Evolutionary conservation across 2,113 vertebrate species (phyloP).

Genomic region (Paradisaea rubra): DNA sequence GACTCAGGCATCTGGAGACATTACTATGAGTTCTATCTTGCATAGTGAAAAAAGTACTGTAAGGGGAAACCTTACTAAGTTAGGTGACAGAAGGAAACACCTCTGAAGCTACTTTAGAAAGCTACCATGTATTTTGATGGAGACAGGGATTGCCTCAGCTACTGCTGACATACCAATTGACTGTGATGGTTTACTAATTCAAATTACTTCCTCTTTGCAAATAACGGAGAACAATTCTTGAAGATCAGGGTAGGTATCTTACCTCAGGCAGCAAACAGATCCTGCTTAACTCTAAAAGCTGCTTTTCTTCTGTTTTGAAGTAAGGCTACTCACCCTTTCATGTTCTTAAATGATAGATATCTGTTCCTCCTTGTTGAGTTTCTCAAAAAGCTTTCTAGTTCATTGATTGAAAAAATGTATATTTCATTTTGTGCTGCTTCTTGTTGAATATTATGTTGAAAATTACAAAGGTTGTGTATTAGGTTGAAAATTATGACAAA

Average conservation of each 20-base stretch:
- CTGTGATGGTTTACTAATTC: rapidly evolving
- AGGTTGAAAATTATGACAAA: not conserved
- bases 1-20: not conserved
- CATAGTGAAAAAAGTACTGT: not conserved
- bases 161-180: not conserved
- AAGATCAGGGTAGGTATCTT: not conserved
- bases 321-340: not conserved
- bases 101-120: not conserved
- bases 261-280: not conserved
- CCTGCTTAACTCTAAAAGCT: not conserved
- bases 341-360: not conserved
- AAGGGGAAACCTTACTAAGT: not conserved
- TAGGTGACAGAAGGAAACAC: not conserved
- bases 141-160: not conserved
- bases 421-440: not conserved
- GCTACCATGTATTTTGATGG: not conserved
- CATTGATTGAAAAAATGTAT: not conserved
- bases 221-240: not conserved
- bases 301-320: not conserved
- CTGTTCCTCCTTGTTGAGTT: not conserved
- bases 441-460: not conserved
- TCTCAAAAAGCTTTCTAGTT: not conserved
- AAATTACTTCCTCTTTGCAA: not conserved
- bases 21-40: not conserved
- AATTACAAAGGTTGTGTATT: not conserved